Conservation (phyloP, 1,140 invertebrate genomes). For the Onthophagus taurus region DNA sequence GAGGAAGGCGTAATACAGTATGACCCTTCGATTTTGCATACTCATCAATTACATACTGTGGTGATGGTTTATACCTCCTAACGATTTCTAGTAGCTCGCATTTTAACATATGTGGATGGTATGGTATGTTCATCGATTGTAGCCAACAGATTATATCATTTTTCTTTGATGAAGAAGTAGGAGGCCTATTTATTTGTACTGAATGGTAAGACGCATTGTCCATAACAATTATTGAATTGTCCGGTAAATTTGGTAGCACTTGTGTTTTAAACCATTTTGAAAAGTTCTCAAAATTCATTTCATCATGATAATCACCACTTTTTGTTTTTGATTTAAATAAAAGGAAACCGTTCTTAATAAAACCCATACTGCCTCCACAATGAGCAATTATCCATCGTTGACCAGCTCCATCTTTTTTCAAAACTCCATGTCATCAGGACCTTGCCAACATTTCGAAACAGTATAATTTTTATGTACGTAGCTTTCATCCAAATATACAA, state of each 20-base stretch:
- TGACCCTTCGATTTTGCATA: too few species aligned
- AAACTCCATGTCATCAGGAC: too few species aligned
- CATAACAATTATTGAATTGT: slow-evolving; percentile 28
- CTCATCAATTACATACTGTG: too few species aligned
- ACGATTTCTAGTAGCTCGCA: too few species aligned
- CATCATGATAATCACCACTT: slow-evolving; percentile 26
- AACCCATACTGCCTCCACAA: slow-evolving; percentile 21
- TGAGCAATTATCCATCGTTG: too few species aligned
- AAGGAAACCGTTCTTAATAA: slow-evolving; percentile 22
- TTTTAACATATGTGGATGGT: slow-evolving; percentile 10
- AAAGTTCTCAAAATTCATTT: slow-evolving; percentile 26
- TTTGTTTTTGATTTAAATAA: slow-evolving; percentile 18
- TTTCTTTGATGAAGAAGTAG: too few species aligned
- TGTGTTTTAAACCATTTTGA: slow-evolving; percentile 17
- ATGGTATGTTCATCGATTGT: slow-evolving; percentile 13
- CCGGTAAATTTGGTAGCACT: slow-evolving; percentile 30
- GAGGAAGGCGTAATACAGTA: slow-evolving; percentile 3
- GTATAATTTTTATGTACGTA: too few species aligned
- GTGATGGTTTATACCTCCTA: too few species aligned
- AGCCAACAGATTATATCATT: slow-evolving; percentile 27
- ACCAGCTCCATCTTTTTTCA: too few species aligned
- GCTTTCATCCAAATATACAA: too few species aligned
- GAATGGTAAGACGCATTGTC: slow-evolving; percentile 37
- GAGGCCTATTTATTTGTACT: slow-evolving; percentile 22
- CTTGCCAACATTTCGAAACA: too few species aligned